A percentile compares a stretch with the other conserved stretches of the same genome.
These are phyloP conservation scores for Mimachlamys varia DNA, from an alignment of 2,888 invertebrate species.

Conservation along the genomic window DNA sequence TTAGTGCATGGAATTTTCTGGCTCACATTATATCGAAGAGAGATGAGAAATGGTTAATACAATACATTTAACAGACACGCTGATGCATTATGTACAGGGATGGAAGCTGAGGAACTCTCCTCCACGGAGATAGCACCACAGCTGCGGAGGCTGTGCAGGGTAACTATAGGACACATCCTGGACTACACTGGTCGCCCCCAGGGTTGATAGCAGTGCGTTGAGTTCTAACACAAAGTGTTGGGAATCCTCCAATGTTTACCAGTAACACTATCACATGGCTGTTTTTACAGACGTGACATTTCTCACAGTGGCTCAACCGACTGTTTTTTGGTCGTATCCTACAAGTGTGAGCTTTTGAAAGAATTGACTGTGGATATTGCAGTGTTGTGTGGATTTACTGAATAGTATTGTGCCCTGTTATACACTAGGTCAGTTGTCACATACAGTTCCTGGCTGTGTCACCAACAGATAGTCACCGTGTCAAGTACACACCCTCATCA, in stretches of 20 bases:
- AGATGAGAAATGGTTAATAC: neutral
- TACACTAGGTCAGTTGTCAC: neutral
- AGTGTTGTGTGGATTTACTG: neutral
- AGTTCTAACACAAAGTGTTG: neutral
- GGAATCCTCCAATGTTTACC: neutral
- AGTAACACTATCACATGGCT: neutral
- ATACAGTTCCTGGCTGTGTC: neutral
- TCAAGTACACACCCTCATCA: neutral
- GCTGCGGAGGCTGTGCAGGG: conserved; percentile 3
- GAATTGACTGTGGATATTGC: neutral
- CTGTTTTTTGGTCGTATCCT: neutral
- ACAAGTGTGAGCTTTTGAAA: neutral
- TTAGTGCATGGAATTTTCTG: neutral
- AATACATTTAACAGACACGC: neutral
- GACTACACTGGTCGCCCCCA: neutral
- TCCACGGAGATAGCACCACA: neutral
- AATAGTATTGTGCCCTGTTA: neutral
- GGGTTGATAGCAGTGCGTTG: neutral
- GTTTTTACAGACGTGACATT: neutral
- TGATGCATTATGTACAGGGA: neutral
- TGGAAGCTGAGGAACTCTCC: neutral
- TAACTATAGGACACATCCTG: conserved; percentile 2
- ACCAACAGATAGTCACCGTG: neutral
- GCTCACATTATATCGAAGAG: neutral
- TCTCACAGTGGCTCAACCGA: neutral